Conservation (phyloP, 2,113 vertebrate species). For the Onychorhynchus coronatus region DNA sequence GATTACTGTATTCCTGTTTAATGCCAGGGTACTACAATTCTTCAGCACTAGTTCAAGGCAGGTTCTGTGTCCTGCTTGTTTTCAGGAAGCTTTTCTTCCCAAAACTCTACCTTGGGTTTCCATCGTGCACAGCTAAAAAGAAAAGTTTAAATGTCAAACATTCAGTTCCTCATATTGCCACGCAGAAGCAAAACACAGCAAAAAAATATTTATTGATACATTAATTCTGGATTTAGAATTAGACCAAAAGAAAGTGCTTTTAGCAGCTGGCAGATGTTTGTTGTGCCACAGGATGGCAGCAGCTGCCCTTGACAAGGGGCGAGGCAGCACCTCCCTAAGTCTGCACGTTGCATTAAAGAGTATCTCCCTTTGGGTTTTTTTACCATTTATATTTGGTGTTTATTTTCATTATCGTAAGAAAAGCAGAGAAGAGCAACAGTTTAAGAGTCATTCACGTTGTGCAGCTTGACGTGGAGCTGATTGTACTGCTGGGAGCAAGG, state of each 20-base stretch:
- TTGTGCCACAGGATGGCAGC: slow-evolving; percentile 48
- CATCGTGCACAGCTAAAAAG: fast-evolving
- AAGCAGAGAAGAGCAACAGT: background rate
- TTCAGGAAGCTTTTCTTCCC: background rate
- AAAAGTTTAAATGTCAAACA: background rate
- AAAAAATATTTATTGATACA: no score
- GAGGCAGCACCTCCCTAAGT: background rate
- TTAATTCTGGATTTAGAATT: no score
- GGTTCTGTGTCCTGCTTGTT: background rate
- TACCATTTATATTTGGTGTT: background rate
- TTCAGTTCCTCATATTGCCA: background rate
- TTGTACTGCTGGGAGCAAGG: background rate
- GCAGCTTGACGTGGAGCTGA: fast-evolving
- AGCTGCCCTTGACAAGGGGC: fast-evolving
- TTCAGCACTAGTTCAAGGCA: background rate
- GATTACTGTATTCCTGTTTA: background rate
- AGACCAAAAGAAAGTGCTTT: fast-evolving
- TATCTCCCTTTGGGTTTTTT: background rate
- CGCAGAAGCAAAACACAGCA: background rate
- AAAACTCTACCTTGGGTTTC: background rate
- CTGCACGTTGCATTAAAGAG: fast-evolving
- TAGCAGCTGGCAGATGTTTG: background rate
- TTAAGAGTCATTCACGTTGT: fast-evolving
- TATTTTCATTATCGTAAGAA: fast-evolving
- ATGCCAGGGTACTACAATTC: background rate